Percentiles rank a stretch among this genome's conserved stretches.
Conservation (phyloP, 2,888 invertebrate genomes). For the Caenorhabditis macrosperma region DNA sequence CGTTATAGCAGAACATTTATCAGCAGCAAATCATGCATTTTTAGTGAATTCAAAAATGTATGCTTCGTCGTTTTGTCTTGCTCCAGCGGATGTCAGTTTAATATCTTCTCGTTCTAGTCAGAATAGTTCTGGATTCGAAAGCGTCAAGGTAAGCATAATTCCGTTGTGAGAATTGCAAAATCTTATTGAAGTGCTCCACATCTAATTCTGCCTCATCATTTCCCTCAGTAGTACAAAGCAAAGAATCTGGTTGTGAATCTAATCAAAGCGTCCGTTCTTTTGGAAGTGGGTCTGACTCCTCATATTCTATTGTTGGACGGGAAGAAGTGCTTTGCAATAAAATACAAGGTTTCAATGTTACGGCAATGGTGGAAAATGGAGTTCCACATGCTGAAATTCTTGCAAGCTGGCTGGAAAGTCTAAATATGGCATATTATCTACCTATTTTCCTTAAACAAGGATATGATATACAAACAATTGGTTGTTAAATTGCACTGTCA, state of each 20-base stretch:
- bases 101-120: constrained; percentile 62
- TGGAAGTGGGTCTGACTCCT: constrained; percentile 57
- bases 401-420: constrained; percentile 92
- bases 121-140: constrained; percentile 70
- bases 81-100: constrained; percentile 53
- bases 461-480: constrained; percentile 95
- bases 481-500: constrained; percentile 38
- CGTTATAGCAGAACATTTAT: no score
- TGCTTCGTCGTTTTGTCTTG: constrained; percentile 22
- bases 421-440: constrained; percentile 95
- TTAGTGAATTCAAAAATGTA: constrained; percentile 30
- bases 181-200: constrained; percentile 34
- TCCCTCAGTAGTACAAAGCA: constrained; percentile 18
- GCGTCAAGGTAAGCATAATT: constrained; percentile 61
- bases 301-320: constrained; percentile 59
- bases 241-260: constrained; percentile 37
- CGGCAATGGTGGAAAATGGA: constrained; percentile 84
- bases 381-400: constrained; percentile 92
- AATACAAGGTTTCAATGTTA: constrained; percentile 79
- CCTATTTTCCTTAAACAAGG: constrained; percentile 92
- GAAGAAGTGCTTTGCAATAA: no score
- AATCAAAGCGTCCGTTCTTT: constrained; percentile 35
- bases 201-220: constrained; percentile 57
- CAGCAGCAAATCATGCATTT: no score
- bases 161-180: neutral